phyloP scores from a whole-genome alignment of 2,888 invertebrate species.

The Pristionchus arcanus region DNA sequence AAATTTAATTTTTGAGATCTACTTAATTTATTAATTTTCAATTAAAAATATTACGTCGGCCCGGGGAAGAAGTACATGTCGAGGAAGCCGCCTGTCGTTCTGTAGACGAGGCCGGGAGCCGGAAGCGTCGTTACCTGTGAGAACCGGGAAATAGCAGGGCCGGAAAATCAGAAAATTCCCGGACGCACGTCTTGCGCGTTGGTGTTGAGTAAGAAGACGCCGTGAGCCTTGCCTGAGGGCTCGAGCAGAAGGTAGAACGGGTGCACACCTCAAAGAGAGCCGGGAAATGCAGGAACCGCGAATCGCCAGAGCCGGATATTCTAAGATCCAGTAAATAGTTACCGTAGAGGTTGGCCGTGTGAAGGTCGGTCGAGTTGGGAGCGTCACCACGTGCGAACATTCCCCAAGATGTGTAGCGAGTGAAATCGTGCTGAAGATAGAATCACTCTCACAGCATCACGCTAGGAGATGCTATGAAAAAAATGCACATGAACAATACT shows the following conservation, averaged over 20 bases:
- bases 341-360: conserved; percentile 74
- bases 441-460: too few species aligned
- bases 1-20: conserved; percentile 68
- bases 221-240: conserved; percentile 75
- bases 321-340: not conserved
- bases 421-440: conserved; percentile 73
- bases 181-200: conserved; percentile 71
- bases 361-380: conserved; percentile 66
- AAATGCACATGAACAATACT: too few species aligned
- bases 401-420: conserved; percentile 74
- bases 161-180: conserved; percentile 53
- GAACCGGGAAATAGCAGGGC: conserved; percentile 64
- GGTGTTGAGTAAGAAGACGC: conserved; percentile 75
- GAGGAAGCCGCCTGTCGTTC: conserved; percentile 81
- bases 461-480: too few species aligned
- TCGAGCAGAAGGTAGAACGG: conserved; percentile 76
- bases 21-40: not conserved
- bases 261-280: conserved; percentile 67
- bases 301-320: not conserved
- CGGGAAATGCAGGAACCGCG: not conserved
- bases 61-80: conserved; percentile 80
- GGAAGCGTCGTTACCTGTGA: conserved; percentile 69
- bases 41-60: not conserved
- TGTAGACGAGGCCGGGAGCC: conserved; percentile 85
- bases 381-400: conserved; percentile 76